Evolutionary conservation across 2,113 vertebrate species (phyloP), one percentile per base, ranked within the genome.

Genomic region (Myotis brandtii): DNA sequence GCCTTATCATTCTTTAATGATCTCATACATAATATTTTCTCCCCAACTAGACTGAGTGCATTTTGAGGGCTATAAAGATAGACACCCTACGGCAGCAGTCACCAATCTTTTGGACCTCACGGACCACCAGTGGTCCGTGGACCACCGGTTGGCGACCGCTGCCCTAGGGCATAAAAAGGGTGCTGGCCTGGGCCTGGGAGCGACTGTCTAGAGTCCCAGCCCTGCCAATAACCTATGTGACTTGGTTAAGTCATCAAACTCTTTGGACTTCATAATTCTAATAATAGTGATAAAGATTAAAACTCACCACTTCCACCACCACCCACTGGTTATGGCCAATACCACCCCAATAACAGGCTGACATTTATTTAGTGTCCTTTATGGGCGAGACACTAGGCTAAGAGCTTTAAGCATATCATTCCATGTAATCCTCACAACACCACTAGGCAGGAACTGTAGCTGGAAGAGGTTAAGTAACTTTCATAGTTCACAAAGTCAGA

Each of bases 201-300:
- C 37, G 70, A 76, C 3, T 4, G 9, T 48, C 32, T 46, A 17
- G 37, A 59, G 52, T 56, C 9, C 90, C 18, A 79, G 40, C 30
- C 23, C n/a, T 82, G 18, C 72, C 66, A 93, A 6, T 32, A 62
- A 85, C 10, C 11, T 40, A 14, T 18, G 34, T 54, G 50, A 81
- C 18, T 21, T 84, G 21, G 37, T 50, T 52, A 79, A 32, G 34
- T 62, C 64, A 79, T 6, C 27, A 79, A 70, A 75, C 40, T 37
- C 80, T 91, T 9, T 82, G 75, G 79, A 40, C 52, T 25, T 89
- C 88, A 34, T 67, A 72, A 93, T 79, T 86, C 80, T 72, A 89
- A 25, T 23, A 82, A 86, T 72, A 30, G n/a, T n/a, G 16, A 72
- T 12, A 79, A 82, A 34, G 27, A 37, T 2, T 25, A 54, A 81